Evolutionary conservation across 1,140 invertebrate genomes (phyloP).

Genomic region (Cydia pomonella): DNA sequence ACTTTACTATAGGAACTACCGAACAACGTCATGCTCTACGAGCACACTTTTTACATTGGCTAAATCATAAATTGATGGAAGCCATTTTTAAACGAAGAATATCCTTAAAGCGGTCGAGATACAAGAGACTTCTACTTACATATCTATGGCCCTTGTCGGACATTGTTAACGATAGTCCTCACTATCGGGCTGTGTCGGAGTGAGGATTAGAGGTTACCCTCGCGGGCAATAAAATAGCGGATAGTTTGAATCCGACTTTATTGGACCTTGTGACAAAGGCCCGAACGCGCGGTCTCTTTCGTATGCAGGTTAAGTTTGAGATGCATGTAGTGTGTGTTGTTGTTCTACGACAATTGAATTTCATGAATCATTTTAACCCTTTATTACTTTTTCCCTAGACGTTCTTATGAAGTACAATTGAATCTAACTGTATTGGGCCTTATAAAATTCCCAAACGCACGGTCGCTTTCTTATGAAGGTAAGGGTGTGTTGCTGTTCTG

Average conservation of each 20-base stretch:
- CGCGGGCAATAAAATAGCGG: conserved; percentile 5
- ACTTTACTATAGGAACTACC: too few relatives aligned
- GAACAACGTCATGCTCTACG: too few relatives aligned
- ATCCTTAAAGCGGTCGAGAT: too few relatives aligned
- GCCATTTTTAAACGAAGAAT: too few relatives aligned
- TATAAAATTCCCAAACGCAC: too few relatives aligned
- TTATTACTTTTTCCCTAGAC: not conserved
- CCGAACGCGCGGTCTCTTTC: not conserved
- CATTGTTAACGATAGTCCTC: conserved; percentile 32
- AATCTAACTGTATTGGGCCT: too few relatives aligned
- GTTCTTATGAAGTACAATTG: too few relatives aligned
- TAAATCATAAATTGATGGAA: too few relatives aligned
- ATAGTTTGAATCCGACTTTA: conserved; percentile 1
- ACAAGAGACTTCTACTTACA: not conserved
- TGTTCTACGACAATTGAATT: not conserved
- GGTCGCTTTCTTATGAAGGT: too few relatives aligned
- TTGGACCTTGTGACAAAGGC: not conserved
- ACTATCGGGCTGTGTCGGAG: conserved; percentile 23
- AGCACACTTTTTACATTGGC: too few relatives aligned
- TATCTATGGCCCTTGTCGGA: conserved; percentile 7
- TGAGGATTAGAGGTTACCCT: conserved; percentile 20
- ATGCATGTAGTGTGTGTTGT: not conserved
- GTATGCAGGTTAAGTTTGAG: not conserved
- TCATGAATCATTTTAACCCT: not conserved
- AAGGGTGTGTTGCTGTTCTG: too few relatives aligned